Base-by-base conservation (phyloP, 2,888 invertebrate species). In the Doris montereyensis region DNA sequence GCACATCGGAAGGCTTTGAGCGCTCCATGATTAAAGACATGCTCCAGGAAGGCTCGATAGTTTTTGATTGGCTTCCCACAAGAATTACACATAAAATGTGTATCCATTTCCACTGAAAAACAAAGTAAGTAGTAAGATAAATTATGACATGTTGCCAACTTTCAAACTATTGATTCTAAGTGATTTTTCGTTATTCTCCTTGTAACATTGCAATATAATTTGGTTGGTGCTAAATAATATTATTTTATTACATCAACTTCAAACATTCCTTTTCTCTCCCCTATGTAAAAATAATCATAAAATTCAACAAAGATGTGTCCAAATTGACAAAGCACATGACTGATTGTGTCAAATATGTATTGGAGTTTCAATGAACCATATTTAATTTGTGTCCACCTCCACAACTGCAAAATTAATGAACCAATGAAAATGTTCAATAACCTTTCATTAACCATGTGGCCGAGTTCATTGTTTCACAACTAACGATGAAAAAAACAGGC, bases 1-100 rank as follows among this genome's bases (percentile, higher is more conserved):
- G 80, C 76, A 73, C 82, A 82, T 17, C 65, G 60, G 62, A 80
- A 79, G 10, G 74, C 67, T 57, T 58, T 10, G 57, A 71, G 26
- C 67, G 41, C 17, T 34, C 62, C 17, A 71, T 77, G 79, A 57
- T 70, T 24, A 41, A 65, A 8, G 10, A 35, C 17, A 75, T 79
- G 79, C n/a, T 76, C 74, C 41, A 79, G 62, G 34, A 62, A 79
- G 21, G 60, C 10, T 8, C 52, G 58, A 21, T 60, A 79, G 30
- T 62, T 68, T 52, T 21, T 24, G 30, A 62, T 34, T n/a, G n/a
- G 17, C 35, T 71, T 76, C 8, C 71, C 75, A 41, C 79, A 79
- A 10, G 34, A 57, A 30, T 35, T 79, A 30, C 79, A 79, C 28
- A 71, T 35, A 32, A 71, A 79, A 4, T 10, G 5, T 5, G 8